Percentiles rank a stretch among this genome's conserved stretches.
Evolutionary conservation across 2,113 vertebrate genomes (phyloP).

Genomic region (Anas platyrhynchos): DNA sequence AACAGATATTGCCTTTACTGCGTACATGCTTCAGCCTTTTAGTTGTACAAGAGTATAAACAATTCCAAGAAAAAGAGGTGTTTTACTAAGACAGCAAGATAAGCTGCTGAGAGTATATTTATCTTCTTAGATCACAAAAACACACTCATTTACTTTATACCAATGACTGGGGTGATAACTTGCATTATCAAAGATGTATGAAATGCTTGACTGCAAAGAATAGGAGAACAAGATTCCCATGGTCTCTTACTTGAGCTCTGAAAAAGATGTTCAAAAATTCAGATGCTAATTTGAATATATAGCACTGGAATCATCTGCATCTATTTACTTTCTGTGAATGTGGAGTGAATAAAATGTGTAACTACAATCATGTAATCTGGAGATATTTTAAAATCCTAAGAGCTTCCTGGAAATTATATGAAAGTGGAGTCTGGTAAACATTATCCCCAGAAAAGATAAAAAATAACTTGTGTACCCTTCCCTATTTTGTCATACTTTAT

Average conservation of each 20-base stretch:
- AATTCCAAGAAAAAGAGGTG: background rate
- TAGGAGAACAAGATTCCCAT: background rate
- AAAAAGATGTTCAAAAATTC: constrained; percentile 5
- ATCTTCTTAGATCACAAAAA: background rate
- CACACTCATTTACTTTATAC: background rate
- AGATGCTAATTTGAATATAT: background rate
- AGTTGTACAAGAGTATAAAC: background rate
- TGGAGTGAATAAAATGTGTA: background rate
- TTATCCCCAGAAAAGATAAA: background rate
- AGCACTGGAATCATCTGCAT: background rate
- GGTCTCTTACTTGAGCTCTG: background rate
- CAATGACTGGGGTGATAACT: background rate
- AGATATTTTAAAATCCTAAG: background rate
- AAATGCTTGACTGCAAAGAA: background rate
- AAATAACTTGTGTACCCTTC: background rate
- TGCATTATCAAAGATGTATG: background rate
- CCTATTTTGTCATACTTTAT: background rate
- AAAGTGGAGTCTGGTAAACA: background rate
- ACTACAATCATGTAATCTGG: background rate
- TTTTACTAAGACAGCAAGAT: background rate
- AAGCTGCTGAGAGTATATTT: background rate
- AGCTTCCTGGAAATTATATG: background rate
- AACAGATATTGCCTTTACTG: background rate
- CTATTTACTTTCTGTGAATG: background rate
- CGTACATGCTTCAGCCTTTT: background rate